Base-by-base conservation (phyloP, 2,113 vertebrate genomes). In the Saccopteryx bilineata region DNA sequence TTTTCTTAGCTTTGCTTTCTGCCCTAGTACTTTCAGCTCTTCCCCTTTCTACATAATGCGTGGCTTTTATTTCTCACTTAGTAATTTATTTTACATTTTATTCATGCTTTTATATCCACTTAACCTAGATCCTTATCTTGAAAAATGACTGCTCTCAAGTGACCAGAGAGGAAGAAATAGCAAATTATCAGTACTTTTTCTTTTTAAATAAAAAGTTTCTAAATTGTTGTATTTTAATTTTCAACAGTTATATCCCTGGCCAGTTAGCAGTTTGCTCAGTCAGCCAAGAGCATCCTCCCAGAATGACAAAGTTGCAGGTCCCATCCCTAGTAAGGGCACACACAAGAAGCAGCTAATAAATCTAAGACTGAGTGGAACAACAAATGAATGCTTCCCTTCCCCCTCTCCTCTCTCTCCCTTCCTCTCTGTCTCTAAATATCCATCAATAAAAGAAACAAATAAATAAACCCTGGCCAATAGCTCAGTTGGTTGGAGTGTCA, bases 51-150 rank as follows among this genome's bases (percentile, higher is more conserved):
- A 76, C 71, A 95, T 95, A 93, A 97, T 96, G 88, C 92, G 95
- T 96, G 83, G n/a, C 75, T 94, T 94, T 93, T 88, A 85, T 68
- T 80, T 95, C 87, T 96, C 87, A 94, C 54, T 90, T 89, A 94
- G 95, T 90, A 75, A 93, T 95, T 91, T 96, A 93, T 86, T 96
- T 96, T 83, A 86, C n/a, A 87, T 74, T 91, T 93, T 95, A 94
- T 95, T 89, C 71, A 48, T 93, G 75, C 48, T 91, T 96, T 97
- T 92, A 91, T 13, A 90, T 33, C 8, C 56, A 80, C 39, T 96
- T 96, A 96, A 90, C 93, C 66, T 71, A 28, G 68, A 50, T 94
- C 66, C 79, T 95, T 93, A 91, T 95, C 91, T 95, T 96, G 90
- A 96, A 93, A 94, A 96, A 92, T 31, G 65, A 80, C 65, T 93